These are phyloP conservation scores for Mesochorus sp. DNA, from an alignment of 2,888 invertebrate species.

Conservation along the genomic window DNA sequence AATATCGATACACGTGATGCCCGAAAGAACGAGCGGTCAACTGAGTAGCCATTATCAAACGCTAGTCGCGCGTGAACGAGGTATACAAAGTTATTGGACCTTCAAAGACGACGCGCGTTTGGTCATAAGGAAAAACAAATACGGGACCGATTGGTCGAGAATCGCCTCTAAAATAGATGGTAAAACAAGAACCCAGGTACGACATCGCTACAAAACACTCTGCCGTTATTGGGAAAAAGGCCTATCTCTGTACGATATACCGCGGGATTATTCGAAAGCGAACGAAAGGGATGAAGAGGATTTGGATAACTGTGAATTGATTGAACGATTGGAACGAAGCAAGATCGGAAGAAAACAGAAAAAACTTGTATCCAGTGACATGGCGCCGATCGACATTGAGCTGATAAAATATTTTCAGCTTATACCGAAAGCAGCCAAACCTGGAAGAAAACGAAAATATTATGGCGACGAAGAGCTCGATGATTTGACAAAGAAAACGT, in stretches of 20 bases:
- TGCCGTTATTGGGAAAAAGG: constrained; percentile 65
- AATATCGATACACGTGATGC: constrained; percentile 84
- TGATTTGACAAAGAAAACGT: constrained; percentile 80
- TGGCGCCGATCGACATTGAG: constrained; percentile 68
- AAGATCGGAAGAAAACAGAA: neutral
- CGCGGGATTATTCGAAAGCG: constrained; percentile 45
- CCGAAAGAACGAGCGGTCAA: constrained; percentile 86
- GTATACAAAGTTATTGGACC: constrained; percentile 84
- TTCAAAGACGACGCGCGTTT: constrained; percentile 85
- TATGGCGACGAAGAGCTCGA: constrained; percentile 77
- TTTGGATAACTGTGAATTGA: neutral
- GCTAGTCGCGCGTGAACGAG: constrained; percentile 79
- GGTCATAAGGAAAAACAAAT: constrained; percentile 82
- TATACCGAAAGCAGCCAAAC: constrained; percentile 62
- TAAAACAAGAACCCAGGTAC: constrained; percentile 84
- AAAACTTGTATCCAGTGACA: neutral
- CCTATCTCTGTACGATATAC: constrained; percentile 54
- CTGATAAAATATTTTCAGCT: constrained; percentile 71
- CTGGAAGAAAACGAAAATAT: constrained; percentile 81
- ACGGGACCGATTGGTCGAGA: constrained; percentile 83
- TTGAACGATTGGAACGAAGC: neutral
- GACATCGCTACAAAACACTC: constrained; percentile 85
- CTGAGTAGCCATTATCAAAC: constrained; percentile 85
- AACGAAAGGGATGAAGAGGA: constrained; percentile 73
- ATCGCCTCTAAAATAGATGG: constrained; percentile 84